These are phyloP conservation scores for Yponomeuta sedellus DNA, from an alignment of 2,888 invertebrate species.

Conservation along the genomic window DNA sequence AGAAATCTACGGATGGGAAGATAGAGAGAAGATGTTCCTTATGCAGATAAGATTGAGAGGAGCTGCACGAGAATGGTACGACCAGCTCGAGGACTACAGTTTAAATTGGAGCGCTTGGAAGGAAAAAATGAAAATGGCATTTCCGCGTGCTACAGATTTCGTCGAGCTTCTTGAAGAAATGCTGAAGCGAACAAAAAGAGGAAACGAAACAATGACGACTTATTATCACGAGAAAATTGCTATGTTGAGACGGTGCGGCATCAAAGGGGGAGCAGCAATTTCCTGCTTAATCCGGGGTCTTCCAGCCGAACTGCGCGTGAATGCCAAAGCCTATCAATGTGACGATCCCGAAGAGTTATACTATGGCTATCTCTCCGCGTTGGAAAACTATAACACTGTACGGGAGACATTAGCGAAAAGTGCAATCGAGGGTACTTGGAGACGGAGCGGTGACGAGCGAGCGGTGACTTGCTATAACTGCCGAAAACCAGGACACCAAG, in stretches of 20 bases:
- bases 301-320: conserved; percentile 23
- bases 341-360: conserved; percentile 25
- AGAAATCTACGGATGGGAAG: conserved; percentile 28
- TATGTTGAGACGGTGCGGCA: conserved; percentile 26
- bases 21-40: conserved; percentile 21
- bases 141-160: conserved; percentile 30
- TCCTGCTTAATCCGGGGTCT: conserved; percentile 26
- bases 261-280: conserved; percentile 24
- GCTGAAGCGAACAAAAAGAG: conserved; percentile 27
- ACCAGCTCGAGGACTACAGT: conserved; percentile 27
- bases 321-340: conserved; percentile 28
- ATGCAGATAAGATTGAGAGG: conserved; percentile 29
- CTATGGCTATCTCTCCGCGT: conserved; percentile 25
- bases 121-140: conserved; percentile 22
- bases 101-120: conserved; percentile 34
- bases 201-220: conserved; percentile 32
- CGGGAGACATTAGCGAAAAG: conserved; percentile 21
- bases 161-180: conserved; percentile 32
- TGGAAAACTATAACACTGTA: conserved; percentile 24
- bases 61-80: conserved; percentile 28
- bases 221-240: conserved; percentile 32
- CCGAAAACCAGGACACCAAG: conserved; percentile 22
- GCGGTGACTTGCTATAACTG: conserved; percentile 23
- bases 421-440: background rate
- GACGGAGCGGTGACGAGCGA: too few relatives aligned